Evolutionary conservation across 2,113 vertebrate genomes (phyloP).

Genomic region (Elaphurus davidianus): DNA sequence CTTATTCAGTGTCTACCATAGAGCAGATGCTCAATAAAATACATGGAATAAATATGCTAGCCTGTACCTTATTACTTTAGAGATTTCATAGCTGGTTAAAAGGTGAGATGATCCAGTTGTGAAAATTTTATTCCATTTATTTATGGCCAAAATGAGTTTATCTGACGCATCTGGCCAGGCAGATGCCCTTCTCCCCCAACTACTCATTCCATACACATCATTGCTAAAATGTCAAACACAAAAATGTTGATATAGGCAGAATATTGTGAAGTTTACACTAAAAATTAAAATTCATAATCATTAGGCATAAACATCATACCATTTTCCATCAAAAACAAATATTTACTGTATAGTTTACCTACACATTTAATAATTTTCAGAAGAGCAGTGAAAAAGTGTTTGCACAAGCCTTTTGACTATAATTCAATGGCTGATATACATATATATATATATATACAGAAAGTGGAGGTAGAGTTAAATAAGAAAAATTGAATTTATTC

Average conservation of each 20-base stretch:
- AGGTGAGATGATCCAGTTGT: not conserved
- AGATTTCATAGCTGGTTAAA: not conserved
- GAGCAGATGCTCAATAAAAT: not conserved
- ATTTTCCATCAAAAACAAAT: not conserved
- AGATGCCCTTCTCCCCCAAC: not conserved
- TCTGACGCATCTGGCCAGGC: not conserved
- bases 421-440: not conserved
- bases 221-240: not conserved
- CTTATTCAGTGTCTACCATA: not conserved
- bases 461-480: not conserved
- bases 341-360: not conserved
- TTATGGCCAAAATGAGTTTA: not conserved
- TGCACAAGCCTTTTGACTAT: not conserved
- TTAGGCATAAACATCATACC: not conserved
- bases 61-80: not conserved
- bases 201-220: not conserved
- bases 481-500: not conserved
- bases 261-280: not conserved
- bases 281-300: slow-evolving; percentile 21
- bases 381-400: not conserved
- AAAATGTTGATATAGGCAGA: not conserved
- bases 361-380: slow-evolving; percentile 27
- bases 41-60: not conserved
- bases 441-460: not conserved
- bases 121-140: not conserved